These are phyloP conservation scores for Automeris io DNA, from an alignment of 2,888 invertebrate species.

Conservation along the genomic window DNA sequence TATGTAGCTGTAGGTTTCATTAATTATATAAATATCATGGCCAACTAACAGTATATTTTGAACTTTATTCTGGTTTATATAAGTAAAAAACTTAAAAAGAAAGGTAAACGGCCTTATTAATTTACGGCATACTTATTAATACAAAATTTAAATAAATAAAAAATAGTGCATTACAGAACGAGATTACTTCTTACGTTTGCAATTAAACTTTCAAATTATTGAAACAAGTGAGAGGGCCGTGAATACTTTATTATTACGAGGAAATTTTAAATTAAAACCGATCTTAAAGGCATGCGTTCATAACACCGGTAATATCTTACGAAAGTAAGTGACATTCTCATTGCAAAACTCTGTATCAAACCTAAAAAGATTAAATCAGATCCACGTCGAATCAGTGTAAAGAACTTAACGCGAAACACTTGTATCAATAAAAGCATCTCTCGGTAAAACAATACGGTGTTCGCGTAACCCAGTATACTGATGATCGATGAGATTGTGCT, in stretches of 20 bases:
- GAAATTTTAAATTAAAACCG: background rate
- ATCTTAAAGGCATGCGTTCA: too few species aligned
- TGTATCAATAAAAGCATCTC: slow-evolving; percentile 22
- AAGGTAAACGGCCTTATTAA: too few species aligned
- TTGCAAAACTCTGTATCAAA: slow-evolving; percentile 1
- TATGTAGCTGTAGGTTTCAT: too few species aligned
- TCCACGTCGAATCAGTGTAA: slow-evolving; percentile 14
- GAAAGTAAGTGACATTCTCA: background rate
- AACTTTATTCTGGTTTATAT: too few species aligned
- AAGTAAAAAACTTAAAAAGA: too few species aligned
- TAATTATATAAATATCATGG: too few species aligned
- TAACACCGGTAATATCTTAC: background rate
- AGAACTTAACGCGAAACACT: slow-evolving; percentile 7
- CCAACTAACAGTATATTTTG: too few species aligned
- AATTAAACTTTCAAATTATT: too few species aligned
- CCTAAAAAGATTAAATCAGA: slow-evolving; percentile 7
- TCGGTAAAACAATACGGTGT: slow-evolving; percentile 29
- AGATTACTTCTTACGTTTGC: too few species aligned
- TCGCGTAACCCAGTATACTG: slow-evolving; percentile 38
- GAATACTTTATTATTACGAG: background rate
- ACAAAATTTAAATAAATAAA: too few species aligned
- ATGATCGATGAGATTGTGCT: slow-evolving; percentile 39
- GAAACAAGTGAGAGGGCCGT: background rate
- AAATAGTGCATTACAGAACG: too few species aligned
- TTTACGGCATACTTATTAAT: too few species aligned